Evolutionary conservation across 2,888 invertebrate genomes (phyloP), one percentile per base, ranked within the genome.

Genomic region (Diarsia brunnea): DNA sequence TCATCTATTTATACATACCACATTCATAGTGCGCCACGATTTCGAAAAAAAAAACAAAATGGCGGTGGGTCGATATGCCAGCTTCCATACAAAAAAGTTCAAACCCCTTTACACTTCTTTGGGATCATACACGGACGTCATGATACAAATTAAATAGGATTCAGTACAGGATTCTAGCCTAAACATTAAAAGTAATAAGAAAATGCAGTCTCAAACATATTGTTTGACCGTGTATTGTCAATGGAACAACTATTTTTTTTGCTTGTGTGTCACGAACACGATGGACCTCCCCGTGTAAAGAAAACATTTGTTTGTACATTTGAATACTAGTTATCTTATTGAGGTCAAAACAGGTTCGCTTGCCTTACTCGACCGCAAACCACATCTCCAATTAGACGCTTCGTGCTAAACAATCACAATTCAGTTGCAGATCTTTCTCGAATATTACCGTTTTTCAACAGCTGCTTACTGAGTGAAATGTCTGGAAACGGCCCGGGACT

Each of bases 321-420:
- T 66, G 3, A 31, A 43, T 45, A 64, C 49, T 64, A 47, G 38
- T 69, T 74, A 79, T 49, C n/a, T 24, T 78, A 72, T 71, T 80
- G 73, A 64, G 71, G 81, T 73, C 61, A 53, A 66, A 77, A 61
- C 69, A 61, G 67, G 81, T 67, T 69, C 61, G 51, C 64, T 45
- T 66, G 49, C 55, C 43, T 66, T 58, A 61, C 43, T 71, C 65
- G 45, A 73, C 81, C 81, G 68, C 84, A 84, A 71, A 78, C 81
- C 81, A 45, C 73, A 66, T 81, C 60, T 74, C 71, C 64, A 84
- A 81, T 84, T 84, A 84, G 75, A 73, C 31, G 55, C 14, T 61
- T 79, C 74, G 55, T 71, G 84, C 79, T 79, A 79, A 84, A 79
- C 58, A 73, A 78, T 70, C 73, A 73, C 58, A 81, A 69, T 78